Base-by-base conservation (phyloP, 2,888 invertebrate genomes). In the Drosophila longiperda region DNA sequence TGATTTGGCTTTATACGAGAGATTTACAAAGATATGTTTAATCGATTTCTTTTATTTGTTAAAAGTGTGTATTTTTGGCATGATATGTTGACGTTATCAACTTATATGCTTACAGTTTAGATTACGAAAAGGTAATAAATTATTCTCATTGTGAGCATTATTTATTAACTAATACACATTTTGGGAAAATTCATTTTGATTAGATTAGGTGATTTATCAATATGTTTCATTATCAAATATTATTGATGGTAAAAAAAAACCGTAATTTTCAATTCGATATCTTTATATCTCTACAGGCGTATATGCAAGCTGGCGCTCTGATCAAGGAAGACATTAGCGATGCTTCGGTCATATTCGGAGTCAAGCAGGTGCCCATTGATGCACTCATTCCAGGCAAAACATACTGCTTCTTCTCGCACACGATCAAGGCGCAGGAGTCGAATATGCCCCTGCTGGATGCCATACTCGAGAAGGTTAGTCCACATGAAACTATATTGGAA, bases 331-430 rank as follows among this genome's bases (percentile, higher is more conserved):
- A 99, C 91, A 97, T 99, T 70, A 97, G 97, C 83, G 98, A 99
- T 90, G 99, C 99, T 0, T 96, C 96, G 49, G 96, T 99, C 0
- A 98, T 99, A 85, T 98, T 99, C 90, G 99, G 99, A 0, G 99
- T 99, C 6, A 99, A 99, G 60, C 93, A 93, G 75, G 93, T 93
- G 0, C 99, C 99, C 0, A 95, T 98, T 11, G 98, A 99, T 90
- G 95, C 97, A 48, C 94, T 99, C 12, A 96, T 99, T 73, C 98
- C 99, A 0, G 96, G 99, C 91, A 99, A 99, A 93, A 99, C 99
- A 0, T 99, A 99, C 92, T 99, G 98, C 89, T 97, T 99, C 93
- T 99, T 99, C 93, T 99, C 99, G 0, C 99, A 99, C 92, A 99
- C 99, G 0, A 99, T 99, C 87, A 99, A 99, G 93, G 99, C 99